Conservation (phyloP, 1,140 invertebrate genomes). For the Drosophila murphyi region DNA sequence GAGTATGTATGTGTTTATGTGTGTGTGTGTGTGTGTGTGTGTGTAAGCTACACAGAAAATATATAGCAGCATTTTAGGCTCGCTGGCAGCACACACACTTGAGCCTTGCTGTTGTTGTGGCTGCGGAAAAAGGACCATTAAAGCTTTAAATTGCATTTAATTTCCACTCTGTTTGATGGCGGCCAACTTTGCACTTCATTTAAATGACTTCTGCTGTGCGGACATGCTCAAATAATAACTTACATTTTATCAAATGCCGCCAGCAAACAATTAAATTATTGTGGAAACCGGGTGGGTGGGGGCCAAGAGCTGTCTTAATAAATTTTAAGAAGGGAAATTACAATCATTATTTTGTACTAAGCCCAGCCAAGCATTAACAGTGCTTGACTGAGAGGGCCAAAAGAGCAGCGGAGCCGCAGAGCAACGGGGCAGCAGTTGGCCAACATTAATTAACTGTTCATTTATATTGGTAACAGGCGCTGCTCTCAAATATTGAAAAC, state of each 20-base stretch:
- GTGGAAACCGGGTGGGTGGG: conserved; percentile 13
- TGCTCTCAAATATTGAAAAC: conserved; percentile 55
- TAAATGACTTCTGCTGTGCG: conserved; percentile 52
- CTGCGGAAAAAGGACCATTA: conserved; percentile 26
- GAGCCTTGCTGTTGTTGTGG: neutral
- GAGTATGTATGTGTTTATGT: neutral
- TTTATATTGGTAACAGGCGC: conserved; percentile 53
- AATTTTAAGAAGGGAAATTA: conserved; percentile 67
- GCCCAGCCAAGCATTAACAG: neutral
- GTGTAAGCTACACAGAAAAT: conserved; percentile 2
- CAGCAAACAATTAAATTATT: conserved; percentile 75
- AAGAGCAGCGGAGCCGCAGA: neutral
- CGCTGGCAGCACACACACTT: neutral
- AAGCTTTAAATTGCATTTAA: conserved; percentile 59
- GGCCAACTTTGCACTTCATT: conserved; percentile 74
- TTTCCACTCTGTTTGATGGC: conserved; percentile 19
- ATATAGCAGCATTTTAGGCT: conserved; percentile 25
- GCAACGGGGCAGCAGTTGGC: conserved; percentile 12
- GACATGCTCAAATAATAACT: conserved; percentile 12
- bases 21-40: conserved; percentile 6
- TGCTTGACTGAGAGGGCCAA: neutral
- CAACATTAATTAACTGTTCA: conserved; percentile 73
- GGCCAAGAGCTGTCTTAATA: conserved; percentile 37
- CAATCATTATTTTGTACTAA: conserved; percentile 64
- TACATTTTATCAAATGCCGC: conserved; percentile 66